Percentiles rank a stretch among this genome's conserved stretches.
Evolutionary conservation across 2,888 invertebrate species (phyloP).

Genomic region (Sisyra terminalis): DNA sequence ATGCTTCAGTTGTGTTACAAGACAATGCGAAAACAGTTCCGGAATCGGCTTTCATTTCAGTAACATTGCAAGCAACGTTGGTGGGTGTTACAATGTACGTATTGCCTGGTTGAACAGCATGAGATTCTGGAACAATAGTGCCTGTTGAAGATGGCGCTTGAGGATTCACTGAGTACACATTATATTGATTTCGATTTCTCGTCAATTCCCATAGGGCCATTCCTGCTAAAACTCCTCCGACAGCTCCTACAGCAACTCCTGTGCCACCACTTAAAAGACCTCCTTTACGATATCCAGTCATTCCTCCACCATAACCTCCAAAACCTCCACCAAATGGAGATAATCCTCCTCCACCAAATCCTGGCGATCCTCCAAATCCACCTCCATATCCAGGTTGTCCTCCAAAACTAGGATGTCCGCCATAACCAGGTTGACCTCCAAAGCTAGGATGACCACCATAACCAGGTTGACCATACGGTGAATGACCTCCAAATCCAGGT

Average conservation of each 20-base stretch:
- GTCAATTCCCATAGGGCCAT: slow-evolving; percentile 7
- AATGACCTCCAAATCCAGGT: neutral
- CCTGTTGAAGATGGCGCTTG: neutral
- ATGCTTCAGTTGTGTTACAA: slow-evolving; percentile 6
- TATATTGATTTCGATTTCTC: slow-evolving; percentile 6
- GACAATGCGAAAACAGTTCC: slow-evolving; percentile 1
- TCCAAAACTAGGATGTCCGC: neutral
- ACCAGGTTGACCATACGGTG: slow-evolving; percentile 2
- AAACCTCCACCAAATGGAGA: slow-evolving; percentile 5
- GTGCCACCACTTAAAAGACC: slow-evolving; percentile 1
- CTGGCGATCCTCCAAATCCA: slow-evolving; percentile 11
- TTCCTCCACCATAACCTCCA: slow-evolving; percentile 1
- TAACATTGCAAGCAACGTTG: slow-evolving; percentile 7
- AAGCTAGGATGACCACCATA: slow-evolving; percentile 3
- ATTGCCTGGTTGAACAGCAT: slow-evolving; percentile 2
- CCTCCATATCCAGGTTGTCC: slow-evolving; percentile 10
- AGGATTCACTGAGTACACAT: slow-evolving; percentile 1
- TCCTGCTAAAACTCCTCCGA: slow-evolving; percentile 4
- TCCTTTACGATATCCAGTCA: neutral
- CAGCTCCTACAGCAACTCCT: slow-evolving; percentile 1
- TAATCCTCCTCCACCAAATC: slow-evolving; percentile 4
- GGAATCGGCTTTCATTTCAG: slow-evolving; percentile 2
- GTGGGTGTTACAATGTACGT: slow-evolving; percentile 9
- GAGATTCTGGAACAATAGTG: neutral
- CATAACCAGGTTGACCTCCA: neutral